A percentile compares a stretch with the other conserved stretches of the same genome.
Evolutionary conservation across 2,113 vertebrate genomes (phyloP).

Genomic region (Archilochus colubris): DNA sequence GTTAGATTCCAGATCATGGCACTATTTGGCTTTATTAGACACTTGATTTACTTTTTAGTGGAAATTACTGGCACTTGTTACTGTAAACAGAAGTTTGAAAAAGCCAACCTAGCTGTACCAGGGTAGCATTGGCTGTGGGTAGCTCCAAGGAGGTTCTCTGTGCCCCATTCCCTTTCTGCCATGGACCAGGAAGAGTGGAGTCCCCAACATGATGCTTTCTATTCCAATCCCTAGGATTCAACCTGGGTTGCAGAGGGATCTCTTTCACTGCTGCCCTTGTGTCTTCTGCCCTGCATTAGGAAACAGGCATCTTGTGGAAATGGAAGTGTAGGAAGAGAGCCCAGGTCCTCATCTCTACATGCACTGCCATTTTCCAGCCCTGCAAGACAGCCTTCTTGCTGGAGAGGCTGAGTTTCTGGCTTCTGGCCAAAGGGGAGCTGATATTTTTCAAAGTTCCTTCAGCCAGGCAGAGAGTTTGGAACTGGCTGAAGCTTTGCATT

Average conservation of each 20-base stretch:
- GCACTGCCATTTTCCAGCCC: background rate
- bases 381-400: constrained; percentile 13
- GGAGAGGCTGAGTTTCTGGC: background rate
- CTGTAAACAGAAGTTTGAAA: background rate
- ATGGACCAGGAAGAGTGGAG: background rate
- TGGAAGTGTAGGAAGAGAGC: background rate
- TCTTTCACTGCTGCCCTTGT: background rate
- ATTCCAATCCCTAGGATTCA: background rate
- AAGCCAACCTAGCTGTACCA: background rate
- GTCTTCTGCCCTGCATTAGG: background rate
- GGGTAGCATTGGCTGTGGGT: fast-evolving
- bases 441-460: background rate
- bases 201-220: background rate
- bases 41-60: background rate
- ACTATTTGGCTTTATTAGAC: background rate
- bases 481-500: constrained; percentile 23
- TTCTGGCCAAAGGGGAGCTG: constrained; percentile 19
- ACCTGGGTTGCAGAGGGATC: background rate
- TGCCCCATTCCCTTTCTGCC: background rate
- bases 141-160: background rate
- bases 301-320: background rate
- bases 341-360: background rate
- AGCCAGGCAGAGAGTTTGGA: constrained; percentile 34
- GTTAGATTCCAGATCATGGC: background rate
- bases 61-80: background rate